These are phyloP conservation scores for Sympetrum striolatum DNA, from an alignment of 2,888 invertebrate genomes.

Conservation along the genomic window DNA sequence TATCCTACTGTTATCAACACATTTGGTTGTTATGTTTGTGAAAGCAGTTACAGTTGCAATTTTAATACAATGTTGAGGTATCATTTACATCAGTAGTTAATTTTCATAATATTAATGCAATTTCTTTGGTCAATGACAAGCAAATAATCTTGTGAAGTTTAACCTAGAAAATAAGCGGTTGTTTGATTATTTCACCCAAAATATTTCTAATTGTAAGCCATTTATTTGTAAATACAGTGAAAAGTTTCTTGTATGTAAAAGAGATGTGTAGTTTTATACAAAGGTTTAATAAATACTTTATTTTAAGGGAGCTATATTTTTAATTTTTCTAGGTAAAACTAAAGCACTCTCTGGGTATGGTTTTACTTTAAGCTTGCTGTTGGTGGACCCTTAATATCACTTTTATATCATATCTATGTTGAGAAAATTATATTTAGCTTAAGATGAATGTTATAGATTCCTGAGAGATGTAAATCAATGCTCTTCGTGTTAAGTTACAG, in stretches of 20 bases:
- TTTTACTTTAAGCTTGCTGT: not conserved
- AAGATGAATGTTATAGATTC: not conserved
- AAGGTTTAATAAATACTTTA: slow-evolving; percentile 41
- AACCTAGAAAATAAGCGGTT: slow-evolving; percentile 16
- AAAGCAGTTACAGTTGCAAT: not conserved
- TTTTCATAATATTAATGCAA: not conserved
- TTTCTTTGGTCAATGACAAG: slow-evolving; percentile 1
- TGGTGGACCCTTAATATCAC: not conserved
- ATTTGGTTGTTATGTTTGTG: slow-evolving; percentile 14
- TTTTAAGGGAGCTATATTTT: slow-evolving; percentile 18
- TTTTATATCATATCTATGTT: too few species aligned
- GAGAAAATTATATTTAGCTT: not conserved
- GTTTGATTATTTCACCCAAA: not conserved
- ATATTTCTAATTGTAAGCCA: slow-evolving; percentile 16
- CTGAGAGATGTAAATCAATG: not conserved
- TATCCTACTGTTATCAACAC: not conserved
- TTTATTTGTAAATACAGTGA: slow-evolving; percentile 23
- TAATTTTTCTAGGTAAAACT: not conserved
- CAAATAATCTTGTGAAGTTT: slow-evolving; percentile 21
- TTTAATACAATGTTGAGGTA: slow-evolving; percentile 9
- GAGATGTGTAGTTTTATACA: slow-evolving; percentile 41
- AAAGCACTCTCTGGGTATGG: too few species aligned
- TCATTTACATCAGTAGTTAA: not conserved
- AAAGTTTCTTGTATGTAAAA: slow-evolving; percentile 32
- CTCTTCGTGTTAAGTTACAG: not conserved